Evolutionary conservation across 2,113 vertebrate species (phyloP), one percentile per base, ranked within the genome.

Genomic region (Excalfactoria chinensis): DNA sequence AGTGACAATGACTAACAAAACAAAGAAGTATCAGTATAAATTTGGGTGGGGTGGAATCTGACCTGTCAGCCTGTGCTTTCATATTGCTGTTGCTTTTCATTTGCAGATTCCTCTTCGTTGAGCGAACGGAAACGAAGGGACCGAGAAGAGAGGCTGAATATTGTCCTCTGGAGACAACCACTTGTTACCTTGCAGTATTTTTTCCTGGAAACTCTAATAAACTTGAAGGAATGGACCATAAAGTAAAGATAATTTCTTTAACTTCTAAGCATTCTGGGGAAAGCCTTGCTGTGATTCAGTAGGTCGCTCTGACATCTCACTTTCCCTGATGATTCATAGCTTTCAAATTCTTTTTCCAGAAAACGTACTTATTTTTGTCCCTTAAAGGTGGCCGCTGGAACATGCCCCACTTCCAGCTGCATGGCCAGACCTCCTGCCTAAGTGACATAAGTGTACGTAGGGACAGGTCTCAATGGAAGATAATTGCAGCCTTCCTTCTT

Each of bases 101-200:
- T 96, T 97, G 95, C 97, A 98, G 98, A 98, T 96, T 97, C 99
- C 71, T 97, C 97, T 18, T 98, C 97, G 19, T 9, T 98, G 79
- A 98, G 97, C 77, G 98, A 99, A 88, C 97, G 97, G 97, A 98
- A 98, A 81, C 98, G 96, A 94, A 97, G 95, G 88, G 99, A 99
- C 58, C 98, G 98, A 81, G 98, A 99, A 93, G 98, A 99, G 86
- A 98, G 99, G 62, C 97, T 98, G 88, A 98, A 98, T 84, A 98
- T 99, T 96, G 98, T 99, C 25, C 96, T 99, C 40, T 99, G 99
- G 99, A 99, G 96, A 97, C 98, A 98, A 84, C 99, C 99, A 3
- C 78, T 98, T 37, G 96, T 98, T 97, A 99, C 99, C 85, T 97
- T 99, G 90, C 98, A 99, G 96, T 99, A 99, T 98, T 99, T 99